Evolutionary conservation across 2,888 invertebrate genomes (phyloP).

Genomic region (Diaperis boleti): DNA sequence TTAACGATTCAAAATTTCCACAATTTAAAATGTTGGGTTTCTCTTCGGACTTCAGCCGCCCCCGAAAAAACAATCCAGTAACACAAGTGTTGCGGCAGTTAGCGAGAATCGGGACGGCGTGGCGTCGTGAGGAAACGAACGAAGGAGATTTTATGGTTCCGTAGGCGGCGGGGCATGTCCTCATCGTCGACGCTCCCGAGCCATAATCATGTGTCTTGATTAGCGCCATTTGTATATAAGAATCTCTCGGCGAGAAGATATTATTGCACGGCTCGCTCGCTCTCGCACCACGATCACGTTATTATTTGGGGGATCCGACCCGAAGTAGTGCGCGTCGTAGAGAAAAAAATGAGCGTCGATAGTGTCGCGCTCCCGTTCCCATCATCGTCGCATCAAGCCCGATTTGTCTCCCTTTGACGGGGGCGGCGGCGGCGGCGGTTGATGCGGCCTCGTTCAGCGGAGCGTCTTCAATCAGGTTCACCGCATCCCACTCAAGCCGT

Average conservation of each 20-base stretch:
- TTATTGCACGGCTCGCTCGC: conserved; percentile 55
- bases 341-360: too few relatives aligned
- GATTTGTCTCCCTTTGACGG: conserved; percentile 38
- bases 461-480: conserved; percentile 55
- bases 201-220: conserved; percentile 68
- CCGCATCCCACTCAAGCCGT: conserved; percentile 53
- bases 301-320: too few relatives aligned
- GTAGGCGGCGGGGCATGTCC: conserved; percentile 60
- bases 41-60: conserved; percentile 6
- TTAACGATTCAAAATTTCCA: too few relatives aligned
- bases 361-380: too few relatives aligned
- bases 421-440: conserved; percentile 39
- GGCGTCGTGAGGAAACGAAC: conserved; percentile 51
- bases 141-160: conserved; percentile 58
- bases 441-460: conserved; percentile 44
- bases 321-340: too few relatives aligned
- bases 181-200: conserved; percentile 58
- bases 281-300: conserved; percentile 40
- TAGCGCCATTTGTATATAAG: conserved; percentile 66
- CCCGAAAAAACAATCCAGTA: conserved; percentile 26
- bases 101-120: conserved; percentile 49
- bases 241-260: conserved; percentile 61
- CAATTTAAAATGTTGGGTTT: too few relatives aligned
- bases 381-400: conserved; percentile 18
- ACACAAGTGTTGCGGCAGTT: conserved; percentile 38